Evolutionary conservation across 2,888 invertebrate species (phyloP), one percentile per base, ranked within the genome.

Genomic region (Drosophila helvetica): DNA sequence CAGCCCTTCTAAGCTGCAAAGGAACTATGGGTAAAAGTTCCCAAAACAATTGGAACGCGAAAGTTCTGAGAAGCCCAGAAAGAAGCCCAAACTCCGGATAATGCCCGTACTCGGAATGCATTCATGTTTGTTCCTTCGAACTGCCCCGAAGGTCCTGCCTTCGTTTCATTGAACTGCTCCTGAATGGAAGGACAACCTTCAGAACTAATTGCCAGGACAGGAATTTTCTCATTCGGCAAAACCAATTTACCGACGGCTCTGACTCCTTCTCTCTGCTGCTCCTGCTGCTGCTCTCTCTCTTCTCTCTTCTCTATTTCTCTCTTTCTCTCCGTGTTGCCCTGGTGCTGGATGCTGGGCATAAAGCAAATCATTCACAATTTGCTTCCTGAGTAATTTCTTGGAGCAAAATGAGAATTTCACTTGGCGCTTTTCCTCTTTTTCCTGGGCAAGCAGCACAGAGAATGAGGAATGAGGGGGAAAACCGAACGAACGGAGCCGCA

Each of bases 221-320:
- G 57, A 53, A 64, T 71, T 70, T 33, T 56, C 43, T 56, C 56
- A 70, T 70, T 57, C 55, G 54, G 38, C 45, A 71, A 57, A 33
- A 64, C 30, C 57, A 71, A 63, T 71, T 71, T 71, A 64, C 70
- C 70, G 70, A 52, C 71, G 70, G 70, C 38, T 57, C 45, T 43
- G 18, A 10, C 38, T 51, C 22, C 15, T 22, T 46, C 15, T 27
- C 46, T 47, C 48, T 22, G 25, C 27, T 18, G 25, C 19, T 10
- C 42, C 38, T n/a, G n/a, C n/a, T n/a, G n/a, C 27, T 12, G 12
- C 22, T 25, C 42, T 10, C 15, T 15, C n/a, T 10, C 9, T 7
- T 10, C 15, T 38, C 38, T 15, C 2, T 38, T 38, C 38, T 38
- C 15, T 38, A n/a, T n/a, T n/a, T n/a, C n/a, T n/a, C 33, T 5